Evolutionary conservation across 2,888 invertebrate species (phyloP), one percentile per base, ranked within the genome.

Genomic region (Pristionchus exspectatus): DNA sequence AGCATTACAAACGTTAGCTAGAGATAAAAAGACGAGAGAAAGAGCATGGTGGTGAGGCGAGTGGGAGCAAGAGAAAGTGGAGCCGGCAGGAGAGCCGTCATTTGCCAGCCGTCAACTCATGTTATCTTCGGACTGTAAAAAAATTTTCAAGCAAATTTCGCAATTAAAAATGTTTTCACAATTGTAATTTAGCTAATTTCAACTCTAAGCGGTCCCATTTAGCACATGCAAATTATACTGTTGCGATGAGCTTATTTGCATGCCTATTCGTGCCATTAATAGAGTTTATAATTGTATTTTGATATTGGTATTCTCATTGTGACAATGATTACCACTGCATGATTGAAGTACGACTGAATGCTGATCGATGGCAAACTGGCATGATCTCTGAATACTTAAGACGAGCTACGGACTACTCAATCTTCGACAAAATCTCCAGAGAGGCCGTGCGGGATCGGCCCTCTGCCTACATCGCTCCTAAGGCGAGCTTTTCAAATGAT

Each of bases 11-110:
- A 69, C 18, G 3, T 27, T 12, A 30, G 69, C 27, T 27, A 69
- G 30, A 69, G 69, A 69, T 21, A 9, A 69, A 69, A 30, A 69
- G 69, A 69, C 5, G n/a, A 24, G 27, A 24, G 27, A 30, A 24
- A 69, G 69, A 69, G 69, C n/a, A 69, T 27, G 69, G 24, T 69
- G 69, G 69, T 69, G 69, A 24, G 69, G 69, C 27, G 69, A 69
- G 69, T 24, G 69, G 2, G 69, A 18, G 69, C 12, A 30, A n/a
- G 69, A 27, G 27, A 69, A n/a, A 30, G 5, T 10, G n/a, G 69
- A 59, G 59, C 18, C 12, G 69, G 44, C 44, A 50, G 44, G 9
- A 9, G 44, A 50, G 44, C 44, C 44, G 44, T 50, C 44, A 50
- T 30, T 30, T 69, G 14, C 69, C 69, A 50, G 44, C 69, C n/a